phyloP scores from a whole-genome alignment of 2,113 vertebrate species.

The Grammomys dolichurus region DNA sequence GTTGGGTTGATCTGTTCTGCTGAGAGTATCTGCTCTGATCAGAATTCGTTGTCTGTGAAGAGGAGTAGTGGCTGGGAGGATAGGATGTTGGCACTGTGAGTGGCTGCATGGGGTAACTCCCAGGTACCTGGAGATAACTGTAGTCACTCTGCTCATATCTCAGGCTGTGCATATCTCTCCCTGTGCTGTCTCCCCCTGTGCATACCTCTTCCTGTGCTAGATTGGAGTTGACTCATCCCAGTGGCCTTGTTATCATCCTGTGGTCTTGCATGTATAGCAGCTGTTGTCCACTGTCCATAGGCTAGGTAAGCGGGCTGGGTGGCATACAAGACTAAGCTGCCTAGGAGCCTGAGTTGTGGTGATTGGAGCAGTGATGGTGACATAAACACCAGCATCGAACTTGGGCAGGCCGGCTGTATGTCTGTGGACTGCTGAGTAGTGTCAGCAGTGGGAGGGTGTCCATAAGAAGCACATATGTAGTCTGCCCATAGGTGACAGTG shows the following conservation, averaged over 20 bases:
- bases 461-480: background rate
- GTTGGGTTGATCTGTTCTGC: constrained; percentile 91
- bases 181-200: constrained; percentile 69
- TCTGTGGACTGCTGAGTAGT: background rate
- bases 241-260: background rate
- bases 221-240: constrained; percentile 58
- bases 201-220: constrained; percentile 84
- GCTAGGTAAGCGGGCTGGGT: background rate
- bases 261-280: background rate
- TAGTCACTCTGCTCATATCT: constrained; percentile 91
- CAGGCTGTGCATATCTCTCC: constrained; percentile 81
- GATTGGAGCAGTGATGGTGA: background rate
- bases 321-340: background rate
- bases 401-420: background rate
- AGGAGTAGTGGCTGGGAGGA: constrained; percentile 89
- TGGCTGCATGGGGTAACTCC: constrained; percentile 91
- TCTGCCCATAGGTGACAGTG: background rate
- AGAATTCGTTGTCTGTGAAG: constrained; percentile 91
- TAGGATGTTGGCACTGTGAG: constrained; percentile 89
- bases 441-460: no score
- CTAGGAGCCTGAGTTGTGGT: background rate
- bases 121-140: constrained; percentile 90
- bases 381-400: background rate
- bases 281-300: background rate
- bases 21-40: constrained; percentile 94